These are phyloP conservation scores for Protomyctophum bolini DNA, from an alignment of 2,113 vertebrate genomes.

Conservation along the genomic window DNA sequence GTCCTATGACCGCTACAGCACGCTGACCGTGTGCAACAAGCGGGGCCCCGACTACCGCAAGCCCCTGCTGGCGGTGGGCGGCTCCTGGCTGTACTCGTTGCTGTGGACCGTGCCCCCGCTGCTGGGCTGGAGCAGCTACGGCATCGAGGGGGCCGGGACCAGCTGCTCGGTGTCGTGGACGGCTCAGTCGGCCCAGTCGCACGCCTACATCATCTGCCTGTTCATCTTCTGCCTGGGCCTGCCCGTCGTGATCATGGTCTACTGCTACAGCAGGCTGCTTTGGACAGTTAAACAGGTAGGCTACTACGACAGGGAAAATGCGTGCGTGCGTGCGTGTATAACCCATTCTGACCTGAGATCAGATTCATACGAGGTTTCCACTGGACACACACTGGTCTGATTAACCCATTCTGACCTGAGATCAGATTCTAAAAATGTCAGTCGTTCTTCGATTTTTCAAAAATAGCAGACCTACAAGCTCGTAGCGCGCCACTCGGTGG, in stretches of 20 bases:
- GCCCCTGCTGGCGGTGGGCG: slow-evolving; percentile 81
- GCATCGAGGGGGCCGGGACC: slow-evolving; percentile 84
- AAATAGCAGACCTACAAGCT: too few species aligned
- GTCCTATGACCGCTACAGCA: slow-evolving; percentile 89
- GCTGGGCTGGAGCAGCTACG: slow-evolving; percentile 89
- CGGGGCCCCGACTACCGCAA: slow-evolving; percentile 75
- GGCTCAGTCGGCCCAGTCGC: slow-evolving; percentile 73
- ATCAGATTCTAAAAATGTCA: too few species aligned
- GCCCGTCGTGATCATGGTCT: slow-evolving; percentile 85
- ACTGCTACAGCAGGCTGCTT: slow-evolving; percentile 85
- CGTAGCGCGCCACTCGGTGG: too few species aligned
- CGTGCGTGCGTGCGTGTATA: slow-evolving; percentile 7
- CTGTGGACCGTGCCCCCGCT: slow-evolving; percentile 88
- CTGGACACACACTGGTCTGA: too few species aligned
- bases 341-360: too few species aligned
- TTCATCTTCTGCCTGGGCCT: slow-evolving; percentile 87
- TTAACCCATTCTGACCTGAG: too few species aligned
- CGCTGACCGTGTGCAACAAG: slow-evolving; percentile 84
- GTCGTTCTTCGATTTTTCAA: too few species aligned
- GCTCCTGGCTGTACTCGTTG: slow-evolving; percentile 87
- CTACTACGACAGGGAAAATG: background rate
- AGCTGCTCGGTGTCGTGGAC: slow-evolving; percentile 89
- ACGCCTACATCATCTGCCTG: slow-evolving; percentile 87
- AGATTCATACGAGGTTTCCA: too few species aligned
- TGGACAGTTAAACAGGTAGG: slow-evolving; percentile 86